Evolutionary conservation across 2,797 vertebrate species (phyloP).

Genomic region (Labeo calbasu): DNA sequence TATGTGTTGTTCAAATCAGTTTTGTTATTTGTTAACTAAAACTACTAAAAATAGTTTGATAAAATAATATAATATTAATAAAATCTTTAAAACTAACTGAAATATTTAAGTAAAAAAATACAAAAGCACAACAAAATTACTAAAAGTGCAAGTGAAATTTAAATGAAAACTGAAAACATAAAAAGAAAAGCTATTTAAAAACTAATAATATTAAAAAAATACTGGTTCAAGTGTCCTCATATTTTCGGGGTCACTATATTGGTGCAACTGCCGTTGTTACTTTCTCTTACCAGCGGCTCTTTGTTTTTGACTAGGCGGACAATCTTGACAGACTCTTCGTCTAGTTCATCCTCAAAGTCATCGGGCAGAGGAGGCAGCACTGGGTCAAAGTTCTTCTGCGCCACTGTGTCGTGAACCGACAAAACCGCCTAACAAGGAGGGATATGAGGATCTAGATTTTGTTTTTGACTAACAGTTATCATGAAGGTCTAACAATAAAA

Average conservation of each 20-base stretch:
- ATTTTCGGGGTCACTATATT: neutral
- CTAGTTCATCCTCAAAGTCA: slow-evolving; percentile 90
- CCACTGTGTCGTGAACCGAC: slow-evolving; percentile 92
- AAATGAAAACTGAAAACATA: neutral
- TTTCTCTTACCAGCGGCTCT: slow-evolving; percentile 87
- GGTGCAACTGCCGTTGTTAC: neutral
- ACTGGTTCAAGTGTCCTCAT: neutral
- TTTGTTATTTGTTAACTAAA: neutral
- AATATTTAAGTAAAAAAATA: neutral
- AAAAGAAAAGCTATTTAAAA: neutral
- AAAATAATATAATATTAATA: too few relatives aligned
- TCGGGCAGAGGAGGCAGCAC: slow-evolving; percentile 92
- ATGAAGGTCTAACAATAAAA: neutral
- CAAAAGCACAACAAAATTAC: neutral
- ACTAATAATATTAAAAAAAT: neutral
- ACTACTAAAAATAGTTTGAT: too few relatives aligned
- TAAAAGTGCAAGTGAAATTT: neutral
- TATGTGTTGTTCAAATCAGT: neutral
- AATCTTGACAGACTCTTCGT: slow-evolving; percentile 97
- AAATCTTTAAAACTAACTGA: too few relatives aligned
- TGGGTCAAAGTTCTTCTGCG: slow-evolving; percentile 96
- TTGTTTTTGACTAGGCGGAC: slow-evolving; percentile 96
- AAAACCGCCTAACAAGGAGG: slow-evolving; percentile 84
- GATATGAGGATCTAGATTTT: neutral
- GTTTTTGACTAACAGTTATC: neutral